Base-by-base conservation (phyloP, 2,113 vertebrate species). In the Oncorhynchus gorbuscha region DNA sequence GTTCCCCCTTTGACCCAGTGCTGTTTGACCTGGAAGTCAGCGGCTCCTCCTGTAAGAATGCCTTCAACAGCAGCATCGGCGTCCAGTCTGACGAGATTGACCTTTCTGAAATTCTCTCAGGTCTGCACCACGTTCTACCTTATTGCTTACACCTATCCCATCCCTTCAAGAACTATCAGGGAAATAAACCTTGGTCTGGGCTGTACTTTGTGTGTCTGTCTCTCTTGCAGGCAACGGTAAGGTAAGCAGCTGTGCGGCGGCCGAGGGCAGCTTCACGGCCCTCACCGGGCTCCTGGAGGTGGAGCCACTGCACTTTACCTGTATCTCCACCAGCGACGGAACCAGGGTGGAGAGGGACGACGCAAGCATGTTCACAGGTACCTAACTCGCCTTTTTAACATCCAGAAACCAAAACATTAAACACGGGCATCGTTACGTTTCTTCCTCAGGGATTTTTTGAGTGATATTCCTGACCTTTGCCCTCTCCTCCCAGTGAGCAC, bases 351-450 rank as follows among this genome's bases (percentile, higher is more conserved):
- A 99, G 90, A 96, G 97, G 90, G 98, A 99, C 84, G 97, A 99
- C 89, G 97, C 97, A 94, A 99, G 98, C 96, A 97, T 97, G 96
- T 99, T 98, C 93, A 99, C 97, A 88, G 97, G 97, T 99, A 95
- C 94, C 92, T 90, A 73, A 66, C 71, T 83, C 11, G 93, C 91
- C 71, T 45, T 45, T 39, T 5, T 45, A 28, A 3, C 1, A 11
- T 3, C 9, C 39, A 11, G 39, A 58, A 58, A 20, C 39, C 8
- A 8, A 9, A 39, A 39, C 39, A 39, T 11, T 45, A 45, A 45
- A 45, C 39, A 12, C 9, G 39, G 39, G 39, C 39, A 11, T 11
- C 39, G 9, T 45, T 9, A 1, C 39, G 55, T 4, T 20, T 58
- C 55, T 20, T 58, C 3, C 59, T 62, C 59, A 22, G 7, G 5